Evolutionary conservation across 2,113 vertebrate species (phyloP).

Genomic region (Oriolus oriolus): DNA sequence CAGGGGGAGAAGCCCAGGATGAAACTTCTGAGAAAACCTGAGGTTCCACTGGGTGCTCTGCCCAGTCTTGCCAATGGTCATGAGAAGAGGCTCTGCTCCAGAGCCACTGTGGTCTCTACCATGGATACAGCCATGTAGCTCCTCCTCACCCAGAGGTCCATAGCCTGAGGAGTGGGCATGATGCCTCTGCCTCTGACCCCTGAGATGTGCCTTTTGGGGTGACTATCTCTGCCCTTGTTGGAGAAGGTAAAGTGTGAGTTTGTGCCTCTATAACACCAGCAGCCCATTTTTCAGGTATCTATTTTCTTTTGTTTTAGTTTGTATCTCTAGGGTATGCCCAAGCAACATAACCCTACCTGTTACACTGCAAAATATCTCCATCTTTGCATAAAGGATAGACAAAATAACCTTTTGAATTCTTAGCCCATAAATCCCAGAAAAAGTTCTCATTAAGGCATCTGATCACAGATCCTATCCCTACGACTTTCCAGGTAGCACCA

Average conservation of each 20-base stretch:
- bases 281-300: background rate
- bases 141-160: background rate
- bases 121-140: background rate
- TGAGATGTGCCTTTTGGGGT: background rate
- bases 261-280: background rate
- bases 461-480: background rate
- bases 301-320: background rate
- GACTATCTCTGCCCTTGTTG: background rate
- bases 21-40: background rate
- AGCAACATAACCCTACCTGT: background rate
- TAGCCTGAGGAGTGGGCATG: no score
- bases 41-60: background rate
- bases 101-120: no score
- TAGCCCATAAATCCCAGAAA: background rate
- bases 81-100: background rate
- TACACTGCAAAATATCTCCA: background rate
- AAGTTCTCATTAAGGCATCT: background rate
- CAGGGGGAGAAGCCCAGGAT: background rate
- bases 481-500: background rate
- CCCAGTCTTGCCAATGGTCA: background rate
- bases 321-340: background rate
- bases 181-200: background rate
- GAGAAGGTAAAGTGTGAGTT: background rate
- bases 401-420: background rate
- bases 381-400: background rate